Conservation (phyloP, 2,797 vertebrate genomes). For the Pelobates cultripes region DNA sequence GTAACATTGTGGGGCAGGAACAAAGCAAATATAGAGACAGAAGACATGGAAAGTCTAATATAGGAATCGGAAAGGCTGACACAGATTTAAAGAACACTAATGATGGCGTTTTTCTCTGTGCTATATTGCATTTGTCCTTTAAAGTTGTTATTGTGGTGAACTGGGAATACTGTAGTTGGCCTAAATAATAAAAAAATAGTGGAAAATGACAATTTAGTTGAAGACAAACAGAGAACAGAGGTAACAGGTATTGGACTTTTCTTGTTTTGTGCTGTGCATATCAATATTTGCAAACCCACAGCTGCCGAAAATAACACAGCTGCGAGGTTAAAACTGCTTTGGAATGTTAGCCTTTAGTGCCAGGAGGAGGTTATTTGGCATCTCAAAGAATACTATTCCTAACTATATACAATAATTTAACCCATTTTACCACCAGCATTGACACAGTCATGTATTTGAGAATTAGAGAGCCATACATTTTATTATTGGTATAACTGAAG, state of each 20-base stretch:
- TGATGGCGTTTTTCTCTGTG: slow-evolving; percentile 31
- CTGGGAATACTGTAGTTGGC: slow-evolving; percentile 43
- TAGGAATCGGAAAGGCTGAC: slow-evolving; percentile 28
- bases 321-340: no score
- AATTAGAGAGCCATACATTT: neutral
- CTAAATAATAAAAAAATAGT: slow-evolving; percentile 1
- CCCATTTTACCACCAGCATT: neutral
- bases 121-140: neutral
- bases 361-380: neutral
- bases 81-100: slow-evolving; percentile 40
- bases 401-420: neutral
- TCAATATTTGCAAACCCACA: no score
- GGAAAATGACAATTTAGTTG: slow-evolving; percentile 33
- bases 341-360: neutral
- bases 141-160: slow-evolving; percentile 41
- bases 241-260: no score
- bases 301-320: neutral
- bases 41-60: slow-evolving; percentile 39
- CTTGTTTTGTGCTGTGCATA: no score
- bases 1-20: slow-evolving; percentile 26
- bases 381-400: neutral
- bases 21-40: slow-evolving; percentile 33
- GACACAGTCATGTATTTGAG: neutral
- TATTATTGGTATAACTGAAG: neutral
- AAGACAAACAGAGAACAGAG: neutral